These are phyloP conservation scores for Anarrhichthys ocellatus DNA, from an alignment of 2,113 vertebrate genomes.

Conservation along the genomic window DNA sequence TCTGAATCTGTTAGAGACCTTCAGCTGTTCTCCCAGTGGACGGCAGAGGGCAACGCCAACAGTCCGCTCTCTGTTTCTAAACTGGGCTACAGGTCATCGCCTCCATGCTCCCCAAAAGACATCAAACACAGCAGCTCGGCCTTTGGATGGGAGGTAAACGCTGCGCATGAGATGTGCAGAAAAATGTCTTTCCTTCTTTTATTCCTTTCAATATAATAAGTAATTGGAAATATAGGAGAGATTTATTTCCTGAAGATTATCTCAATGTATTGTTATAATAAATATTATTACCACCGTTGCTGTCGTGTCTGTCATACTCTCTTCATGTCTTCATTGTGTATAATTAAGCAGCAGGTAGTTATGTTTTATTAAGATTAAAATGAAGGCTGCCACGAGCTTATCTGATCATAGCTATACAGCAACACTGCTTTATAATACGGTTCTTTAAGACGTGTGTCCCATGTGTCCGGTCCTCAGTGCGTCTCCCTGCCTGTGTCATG, in stretches of 20 bases:
- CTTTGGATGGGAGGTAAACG: slow-evolving; percentile 58
- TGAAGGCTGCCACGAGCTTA: background rate
- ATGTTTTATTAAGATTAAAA: background rate
- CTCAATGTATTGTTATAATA: background rate
- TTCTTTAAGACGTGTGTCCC: background rate
- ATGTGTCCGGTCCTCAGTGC: background rate
- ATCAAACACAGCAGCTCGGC: slow-evolving; percentile 39
- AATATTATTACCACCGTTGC: background rate
- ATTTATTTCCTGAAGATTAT: background rate
- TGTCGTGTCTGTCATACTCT: background rate
- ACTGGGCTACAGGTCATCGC: slow-evolving; percentile 73
- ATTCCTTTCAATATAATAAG: background rate
- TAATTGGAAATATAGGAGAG: background rate
- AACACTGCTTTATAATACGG: no score
- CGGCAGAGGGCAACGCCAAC: slow-evolving; percentile 78
- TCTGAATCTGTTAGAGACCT: background rate
- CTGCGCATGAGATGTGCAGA: background rate
- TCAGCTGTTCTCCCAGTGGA: slow-evolving; percentile 23
- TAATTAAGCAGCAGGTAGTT: background rate
- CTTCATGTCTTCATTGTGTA: background rate
- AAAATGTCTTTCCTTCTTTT: background rate
- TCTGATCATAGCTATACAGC: background rate
- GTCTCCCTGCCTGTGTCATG: background rate
- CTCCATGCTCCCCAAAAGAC: slow-evolving; percentile 65
- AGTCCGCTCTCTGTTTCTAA: slow-evolving; percentile 44